Conservation (phyloP, 30 jellyfish, hydroid and myxozoan species). For the Turritopsis rubra region DNA sequence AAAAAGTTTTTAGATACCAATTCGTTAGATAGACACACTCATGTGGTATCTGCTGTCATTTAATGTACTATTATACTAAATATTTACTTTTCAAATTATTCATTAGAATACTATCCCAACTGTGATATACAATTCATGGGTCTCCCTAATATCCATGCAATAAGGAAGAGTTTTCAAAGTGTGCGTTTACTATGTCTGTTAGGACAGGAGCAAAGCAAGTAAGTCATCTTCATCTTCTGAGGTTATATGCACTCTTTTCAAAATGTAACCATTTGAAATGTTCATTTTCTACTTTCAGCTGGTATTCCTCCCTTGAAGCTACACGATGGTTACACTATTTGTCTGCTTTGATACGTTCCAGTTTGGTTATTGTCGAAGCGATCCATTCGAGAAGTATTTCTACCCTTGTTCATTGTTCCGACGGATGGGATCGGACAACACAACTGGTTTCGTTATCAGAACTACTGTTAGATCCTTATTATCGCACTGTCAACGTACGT, state of each 20-base stretch:
- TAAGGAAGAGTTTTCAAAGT: conserved; percentile 90
- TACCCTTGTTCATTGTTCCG: conserved; percentile 88
- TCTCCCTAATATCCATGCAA: conserved; percentile 82
- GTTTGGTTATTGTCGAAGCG: conserved; percentile 55
- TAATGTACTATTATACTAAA: not conserved
- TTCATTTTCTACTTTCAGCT: conserved; percentile 47
- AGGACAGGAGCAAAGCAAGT: conserved; percentile 88
- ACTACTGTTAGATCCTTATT: conserved; percentile 80
- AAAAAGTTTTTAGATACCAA: too few species aligned
- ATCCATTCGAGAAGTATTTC: conserved; percentile 56
- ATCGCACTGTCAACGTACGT: conserved; percentile 75
- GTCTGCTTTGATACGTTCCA: conserved; percentile 61
- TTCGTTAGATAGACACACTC: too few species aligned
- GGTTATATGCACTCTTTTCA: too few species aligned
- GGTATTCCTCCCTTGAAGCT: conserved; percentile 81
- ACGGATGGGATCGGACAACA: conserved; percentile 97
- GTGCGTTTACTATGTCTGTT: conserved; percentile 50
- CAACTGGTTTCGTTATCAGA: conserved; percentile 78
- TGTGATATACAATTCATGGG: conserved; percentile 95
- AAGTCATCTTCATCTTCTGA: too few species aligned
- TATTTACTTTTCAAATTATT: not conserved
- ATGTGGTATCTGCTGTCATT: too few species aligned
- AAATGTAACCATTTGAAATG: too few species aligned
- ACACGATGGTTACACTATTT: conserved; percentile 80
- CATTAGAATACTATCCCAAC: conserved; percentile 76